Evolutionary conservation across 37 sponge, comb jelly and placozoan genomes (phyloP), one percentile per base, ranked within the genome.

Genomic region (Oscarella lobularis): DNA sequence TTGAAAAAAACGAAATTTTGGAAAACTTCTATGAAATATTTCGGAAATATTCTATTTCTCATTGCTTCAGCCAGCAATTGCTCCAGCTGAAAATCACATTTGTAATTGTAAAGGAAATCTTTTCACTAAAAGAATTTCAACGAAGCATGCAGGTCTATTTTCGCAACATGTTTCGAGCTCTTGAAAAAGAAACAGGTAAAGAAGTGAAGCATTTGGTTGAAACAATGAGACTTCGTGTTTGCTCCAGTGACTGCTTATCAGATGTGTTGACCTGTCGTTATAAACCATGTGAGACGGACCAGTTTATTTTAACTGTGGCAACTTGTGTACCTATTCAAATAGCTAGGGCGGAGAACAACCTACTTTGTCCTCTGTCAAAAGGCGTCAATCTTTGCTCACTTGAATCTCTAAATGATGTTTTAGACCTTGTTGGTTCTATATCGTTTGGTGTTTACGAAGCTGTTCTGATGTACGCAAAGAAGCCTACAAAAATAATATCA

Each of bases 131-230:
- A n/a, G n/a, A n/a, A n/a, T n/a, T n/a, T n/a, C n/a, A n/a, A n/a
- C n/a, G n/a, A n/a, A n/a, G n/a, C n/a, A n/a, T n/a, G n/a, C n/a
- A n/a, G n/a, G n/a, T n/a, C n/a, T n/a, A n/a, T n/a, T n/a, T n/a
- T n/a, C n/a, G n/a, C n/a, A n/a, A n/a, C n/a, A n/a, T 68, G 71
- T 68, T 68, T 14, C 71, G 33, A 29, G 71, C 6, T 5, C 71
- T 68, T 4, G 71, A 68, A 14, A 4, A 4, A 4, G 31, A 14
- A 4, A 68, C 71, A 35, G 29, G 31, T 5, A 68, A 68, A 35
- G 29, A 32, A 68, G 33, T 35, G 29, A 4, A 5, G 71, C 5
- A 34, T 32, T 5, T 68, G 35, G 5, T 29, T 68, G 71, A 29
- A 32, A 30, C 71, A 35, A 68, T 14, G 31, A 4, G 33, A 5